These are phyloP conservation scores for Heliconius eleuchia DNA, from an alignment of 1,140 invertebrate species.

Conservation along the genomic window DNA sequence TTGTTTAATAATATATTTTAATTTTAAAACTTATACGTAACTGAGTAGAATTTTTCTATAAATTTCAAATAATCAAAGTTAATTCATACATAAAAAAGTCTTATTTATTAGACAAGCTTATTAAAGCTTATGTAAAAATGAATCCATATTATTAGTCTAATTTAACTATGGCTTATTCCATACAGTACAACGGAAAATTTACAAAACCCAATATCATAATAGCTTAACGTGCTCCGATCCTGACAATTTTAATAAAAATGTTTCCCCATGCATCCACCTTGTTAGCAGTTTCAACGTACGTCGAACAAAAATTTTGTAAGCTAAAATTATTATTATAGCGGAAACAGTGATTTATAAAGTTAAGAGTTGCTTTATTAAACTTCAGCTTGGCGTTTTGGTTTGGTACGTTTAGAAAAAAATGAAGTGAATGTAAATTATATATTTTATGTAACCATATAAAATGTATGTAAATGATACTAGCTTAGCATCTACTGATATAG, in stretches of 20 bases:
- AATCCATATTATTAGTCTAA: background rate
- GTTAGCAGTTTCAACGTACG: conserved; percentile 32
- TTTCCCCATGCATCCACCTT: conserved; percentile 24
- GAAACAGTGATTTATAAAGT: conserved; percentile 35
- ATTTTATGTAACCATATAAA: too few relatives aligned
- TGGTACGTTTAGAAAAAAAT: background rate
- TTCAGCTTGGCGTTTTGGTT: conserved; percentile 20
- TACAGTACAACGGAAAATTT: background rate
- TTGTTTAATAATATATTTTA: too few relatives aligned
- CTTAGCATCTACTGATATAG: too few relatives aligned
- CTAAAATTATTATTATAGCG: conserved; percentile 28
- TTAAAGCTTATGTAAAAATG: too few relatives aligned
- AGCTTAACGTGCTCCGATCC: conserved; percentile 9
- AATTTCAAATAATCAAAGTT: too few relatives aligned
- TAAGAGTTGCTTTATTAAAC: conserved; percentile 32
- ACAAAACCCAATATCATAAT: background rate
- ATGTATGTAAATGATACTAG: too few relatives aligned
- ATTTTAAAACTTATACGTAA: too few relatives aligned
- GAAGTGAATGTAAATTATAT: background rate
- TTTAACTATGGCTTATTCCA: background rate
- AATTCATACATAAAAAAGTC: too few relatives aligned
- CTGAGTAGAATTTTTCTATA: too few relatives aligned
- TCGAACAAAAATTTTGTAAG: conserved; percentile 27
- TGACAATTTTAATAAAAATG: conserved; percentile 24
- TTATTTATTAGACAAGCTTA: too few relatives aligned